Evolutionary conservation across 2,797 vertebrate genomes (phyloP).

Genomic region (Trachops cirrhosus): DNA sequence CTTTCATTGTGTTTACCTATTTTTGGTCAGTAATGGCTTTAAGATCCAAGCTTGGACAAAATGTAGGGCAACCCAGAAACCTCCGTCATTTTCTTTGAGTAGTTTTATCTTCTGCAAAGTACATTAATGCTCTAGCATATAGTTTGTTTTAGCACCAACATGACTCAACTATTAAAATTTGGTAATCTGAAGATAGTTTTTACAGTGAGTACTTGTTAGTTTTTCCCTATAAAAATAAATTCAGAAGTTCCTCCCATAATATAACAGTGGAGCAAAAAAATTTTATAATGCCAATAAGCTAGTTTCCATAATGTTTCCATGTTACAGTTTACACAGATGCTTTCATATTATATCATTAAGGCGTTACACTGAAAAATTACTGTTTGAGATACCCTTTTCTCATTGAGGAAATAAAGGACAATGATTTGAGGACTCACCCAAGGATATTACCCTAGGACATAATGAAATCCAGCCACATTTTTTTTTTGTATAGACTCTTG

Average conservation of each 20-base stretch:
- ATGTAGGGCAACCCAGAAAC: neutral
- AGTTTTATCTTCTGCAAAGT: neutral
- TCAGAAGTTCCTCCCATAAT: neutral
- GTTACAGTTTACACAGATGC: neutral
- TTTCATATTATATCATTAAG: neutral
- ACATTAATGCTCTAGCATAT: neutral
- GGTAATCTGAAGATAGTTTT: neutral
- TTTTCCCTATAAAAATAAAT: slow-evolving; percentile 8
- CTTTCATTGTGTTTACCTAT: neutral
- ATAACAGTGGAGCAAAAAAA: neutral
- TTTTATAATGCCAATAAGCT: neutral
- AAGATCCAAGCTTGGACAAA: neutral
- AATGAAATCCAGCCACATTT: neutral
- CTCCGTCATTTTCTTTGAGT: neutral
- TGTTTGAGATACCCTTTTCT: neutral
- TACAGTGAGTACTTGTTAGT: neutral
- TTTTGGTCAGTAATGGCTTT: slow-evolving; percentile 25
- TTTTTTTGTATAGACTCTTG: neutral
- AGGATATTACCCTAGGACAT: neutral
- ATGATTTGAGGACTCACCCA: neutral
- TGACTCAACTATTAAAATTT: neutral
- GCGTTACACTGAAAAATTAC: neutral
- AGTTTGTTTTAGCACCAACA: neutral
- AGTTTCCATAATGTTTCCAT: neutral
- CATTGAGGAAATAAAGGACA: neutral